These are phyloP conservation scores for Oithona nana DNA, from an alignment of 2,888 invertebrate genomes.

Conservation along the genomic window DNA sequence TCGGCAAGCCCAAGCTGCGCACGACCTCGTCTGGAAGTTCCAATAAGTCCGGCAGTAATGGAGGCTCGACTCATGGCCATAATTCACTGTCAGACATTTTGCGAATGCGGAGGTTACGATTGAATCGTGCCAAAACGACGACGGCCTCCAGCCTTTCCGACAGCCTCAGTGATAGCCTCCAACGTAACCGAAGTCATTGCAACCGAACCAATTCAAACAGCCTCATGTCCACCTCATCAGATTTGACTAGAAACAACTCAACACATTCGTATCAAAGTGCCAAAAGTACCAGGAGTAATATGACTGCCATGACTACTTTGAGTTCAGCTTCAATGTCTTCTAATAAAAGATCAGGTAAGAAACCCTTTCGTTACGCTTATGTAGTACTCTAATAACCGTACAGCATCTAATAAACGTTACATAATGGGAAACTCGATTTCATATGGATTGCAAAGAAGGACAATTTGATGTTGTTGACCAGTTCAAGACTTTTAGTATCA, in stretches of 20 bases:
- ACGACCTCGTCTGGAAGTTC: background rate
- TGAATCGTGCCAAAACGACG: background rate
- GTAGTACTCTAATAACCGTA: too few species aligned
- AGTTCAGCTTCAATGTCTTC: background rate
- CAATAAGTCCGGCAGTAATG: background rate
- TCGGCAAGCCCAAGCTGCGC: background rate
- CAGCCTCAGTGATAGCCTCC: background rate
- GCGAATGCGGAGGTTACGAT: background rate
- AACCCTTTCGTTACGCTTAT: too few species aligned
- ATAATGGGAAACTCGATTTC: too few species aligned
- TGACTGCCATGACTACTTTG: background rate
- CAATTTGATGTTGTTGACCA: too few species aligned
- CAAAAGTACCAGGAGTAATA: background rate
- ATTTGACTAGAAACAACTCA: background rate
- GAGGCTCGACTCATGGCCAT: background rate
- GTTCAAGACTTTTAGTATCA: too few species aligned
- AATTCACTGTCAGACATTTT: background rate
- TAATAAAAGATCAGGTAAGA: background rate
- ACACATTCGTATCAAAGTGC: background rate
- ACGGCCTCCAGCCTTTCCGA: background rate
- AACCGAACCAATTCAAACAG: background rate
- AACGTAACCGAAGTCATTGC: background rate
- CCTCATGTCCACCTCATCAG: background rate
- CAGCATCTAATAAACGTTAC: too few species aligned
- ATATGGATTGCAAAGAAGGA: too few species aligned